Evolutionary conservation across 2,113 vertebrate species (phyloP).

Genomic region (Apistogramma diplotaenia): DNA sequence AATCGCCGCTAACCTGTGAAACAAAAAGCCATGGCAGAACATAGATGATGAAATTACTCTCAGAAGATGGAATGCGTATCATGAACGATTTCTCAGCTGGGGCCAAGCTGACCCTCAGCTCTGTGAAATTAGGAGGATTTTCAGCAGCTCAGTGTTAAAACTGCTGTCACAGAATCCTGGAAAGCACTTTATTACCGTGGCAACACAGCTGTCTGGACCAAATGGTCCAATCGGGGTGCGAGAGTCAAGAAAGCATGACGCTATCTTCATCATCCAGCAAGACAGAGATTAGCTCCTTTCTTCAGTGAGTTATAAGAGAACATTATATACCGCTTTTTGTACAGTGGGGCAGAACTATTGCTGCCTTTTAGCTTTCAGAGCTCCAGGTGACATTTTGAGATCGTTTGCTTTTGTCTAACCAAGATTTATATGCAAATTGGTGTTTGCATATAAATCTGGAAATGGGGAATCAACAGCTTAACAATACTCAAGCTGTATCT

Average conservation of each 20-base stretch:
- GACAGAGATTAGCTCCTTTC: background rate
- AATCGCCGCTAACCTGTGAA: slow-evolving; percentile 60
- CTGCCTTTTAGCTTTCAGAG: background rate
- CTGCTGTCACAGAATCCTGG: slow-evolving; percentile 58
- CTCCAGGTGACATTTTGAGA: background rate
- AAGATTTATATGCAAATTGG: background rate
- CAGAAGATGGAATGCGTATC: slow-evolving; percentile 69
- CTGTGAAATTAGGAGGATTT: slow-evolving; percentile 72
- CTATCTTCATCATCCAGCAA: slow-evolving; percentile 32
- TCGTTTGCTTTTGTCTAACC: background rate
- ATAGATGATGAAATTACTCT: slow-evolving; percentile 65
- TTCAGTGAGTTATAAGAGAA: background rate
- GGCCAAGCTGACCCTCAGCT: slow-evolving; percentile 58
- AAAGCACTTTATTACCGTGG: slow-evolving; percentile 60
- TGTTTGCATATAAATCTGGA: background rate
- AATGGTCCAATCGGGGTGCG: slow-evolving; percentile 9
- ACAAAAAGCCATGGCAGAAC: slow-evolving; percentile 57
- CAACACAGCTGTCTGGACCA: slow-evolving; percentile 65
- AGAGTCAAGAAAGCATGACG: slow-evolving; percentile 12
- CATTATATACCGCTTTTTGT: background rate
- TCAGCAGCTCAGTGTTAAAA: slow-evolving; percentile 59
- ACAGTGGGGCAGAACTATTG: background rate
- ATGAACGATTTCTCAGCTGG: slow-evolving; percentile 60
- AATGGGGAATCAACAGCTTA: background rate
- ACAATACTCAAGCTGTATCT: background rate